Base-by-base conservation (phyloP, 2,797 vertebrate species). In the Caiman crocodilus region DNA sequence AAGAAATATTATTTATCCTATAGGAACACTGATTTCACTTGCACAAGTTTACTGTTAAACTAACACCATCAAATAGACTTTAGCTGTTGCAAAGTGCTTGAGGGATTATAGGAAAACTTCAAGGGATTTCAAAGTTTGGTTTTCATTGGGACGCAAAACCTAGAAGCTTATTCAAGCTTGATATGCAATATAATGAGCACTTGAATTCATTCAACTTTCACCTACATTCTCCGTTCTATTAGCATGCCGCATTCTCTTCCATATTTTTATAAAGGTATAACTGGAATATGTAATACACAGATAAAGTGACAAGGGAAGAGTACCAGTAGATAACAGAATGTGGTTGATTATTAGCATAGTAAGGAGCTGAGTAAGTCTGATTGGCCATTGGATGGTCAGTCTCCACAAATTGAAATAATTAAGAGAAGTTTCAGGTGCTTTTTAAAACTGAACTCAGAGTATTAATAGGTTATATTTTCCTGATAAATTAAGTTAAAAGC, bases 371-470 rank as follows among this genome's bases (percentile, higher is more conserved):
- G 12, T 60, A 82, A 74, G 76, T 5, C 13, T 85, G 15, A 9
- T 0, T 4, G 7, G 13, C 63, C 2, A 1, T 1, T 76, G 12
- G 23, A 32, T 71, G 74, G 84, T 15, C 13, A 71, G 15, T 58
- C 4, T 86, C 71, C 65, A 18, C 5, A 80, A 77, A 86, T 67
- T 57, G 5, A 73, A 84, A 59, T 2, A 60, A 7, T 16, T 32
- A 74, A n/a, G 30, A 80, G 56, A 82, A 50, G 1, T 80, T 86
- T 14, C 16, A 18, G n/a, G 32, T 2, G 5, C 1, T 83, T 4
- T 28, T 35, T 1, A 1, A 5, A 13, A 17, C 14, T 0, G 0
- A 32, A 1, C 5, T 88, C 84, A 0, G 2, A 17, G 26, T 23
- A 59, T 35, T 59, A n/a, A 77, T 32, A 4, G 3, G 74, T 81